phyloP scores from a whole-genome alignment of 2,797 vertebrate genomes.

The Limnodromus scolopaceus region DNA sequence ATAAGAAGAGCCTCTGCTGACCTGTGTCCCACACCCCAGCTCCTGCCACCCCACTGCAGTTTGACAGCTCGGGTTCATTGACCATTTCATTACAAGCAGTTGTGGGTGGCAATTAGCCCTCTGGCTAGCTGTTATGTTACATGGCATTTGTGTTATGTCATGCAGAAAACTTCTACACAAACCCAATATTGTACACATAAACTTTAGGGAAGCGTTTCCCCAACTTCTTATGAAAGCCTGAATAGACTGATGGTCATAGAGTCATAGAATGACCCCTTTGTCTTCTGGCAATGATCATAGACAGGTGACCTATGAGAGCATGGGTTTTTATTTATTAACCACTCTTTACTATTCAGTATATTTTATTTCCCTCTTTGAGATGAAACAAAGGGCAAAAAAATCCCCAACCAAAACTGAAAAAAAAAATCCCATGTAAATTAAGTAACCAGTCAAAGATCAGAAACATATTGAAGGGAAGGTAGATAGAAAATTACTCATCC shows the following conservation, averaged over 20 bases:
- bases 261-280: background rate
- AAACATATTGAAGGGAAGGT: background rate
- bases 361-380: background rate
- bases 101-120: background rate
- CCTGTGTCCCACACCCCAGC: no score
- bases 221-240: background rate
- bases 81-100: background rate
- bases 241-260: background rate
- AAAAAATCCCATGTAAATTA: background rate
- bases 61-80: background rate
- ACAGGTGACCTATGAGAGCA: background rate
- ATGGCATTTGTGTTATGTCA: background rate
- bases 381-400: background rate
- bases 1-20: background rate
- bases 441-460: background rate
- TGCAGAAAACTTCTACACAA: background rate
- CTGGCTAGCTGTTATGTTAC: background rate
- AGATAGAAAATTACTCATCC: background rate
- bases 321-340: background rate
- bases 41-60: background rate
- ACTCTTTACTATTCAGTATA: background rate
- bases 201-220: background rate
- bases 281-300: background rate
- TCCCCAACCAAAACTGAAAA: background rate
- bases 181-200: background rate